A percentile compares a stretch with the other conserved stretches of the same genome.
phyloP scores from a whole-genome alignment of 1,140 invertebrate species.

The Melipona quadrifasciata region DNA sequence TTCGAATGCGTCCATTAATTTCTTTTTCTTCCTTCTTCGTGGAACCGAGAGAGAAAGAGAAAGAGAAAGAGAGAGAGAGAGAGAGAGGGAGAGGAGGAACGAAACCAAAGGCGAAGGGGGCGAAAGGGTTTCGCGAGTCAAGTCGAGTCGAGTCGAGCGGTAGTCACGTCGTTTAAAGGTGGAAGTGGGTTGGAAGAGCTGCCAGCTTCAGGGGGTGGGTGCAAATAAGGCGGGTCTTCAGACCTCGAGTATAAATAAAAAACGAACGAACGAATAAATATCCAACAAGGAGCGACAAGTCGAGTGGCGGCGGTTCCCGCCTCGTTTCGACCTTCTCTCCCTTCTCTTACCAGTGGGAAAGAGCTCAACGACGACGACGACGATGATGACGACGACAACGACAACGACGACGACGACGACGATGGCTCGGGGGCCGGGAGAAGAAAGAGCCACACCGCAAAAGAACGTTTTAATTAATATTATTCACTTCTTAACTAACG shows the following conservation, averaged over 20 bases:
- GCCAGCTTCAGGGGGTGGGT: slow-evolving; percentile 50
- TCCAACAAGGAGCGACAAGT: slow-evolving; percentile 77
- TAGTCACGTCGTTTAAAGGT: slow-evolving; percentile 73
- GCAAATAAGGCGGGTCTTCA: slow-evolving; percentile 78
- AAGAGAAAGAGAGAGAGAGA: slow-evolving; percentile 8
- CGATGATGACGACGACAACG: not conserved
- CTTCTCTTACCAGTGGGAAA: slow-evolving; percentile 7
- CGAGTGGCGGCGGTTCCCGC: slow-evolving; percentile 68
- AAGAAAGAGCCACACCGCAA: slow-evolving; percentile 70
- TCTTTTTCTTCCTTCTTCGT: slow-evolving; percentile 59
- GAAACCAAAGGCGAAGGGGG: slow-evolving; percentile 20
- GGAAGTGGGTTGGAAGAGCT: slow-evolving; percentile 26
- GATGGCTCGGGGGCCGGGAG: slow-evolving; percentile 11
- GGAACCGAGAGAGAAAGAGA: slow-evolving; percentile 7
- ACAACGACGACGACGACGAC: slow-evolving; percentile 19
- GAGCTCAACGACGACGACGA: slow-evolving; percentile 28
- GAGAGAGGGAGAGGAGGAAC: not conserved
- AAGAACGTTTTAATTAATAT: slow-evolving; percentile 81
- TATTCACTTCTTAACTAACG: slow-evolving; percentile 78
- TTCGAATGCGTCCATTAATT: slow-evolving; percentile 78
- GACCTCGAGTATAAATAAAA: slow-evolving; percentile 79
- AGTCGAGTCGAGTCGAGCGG: slow-evolving; percentile 62
- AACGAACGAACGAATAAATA: slow-evolving; percentile 81
- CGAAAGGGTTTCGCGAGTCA: slow-evolving; percentile 70
- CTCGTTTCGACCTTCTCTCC: slow-evolving; percentile 19